Percentiles rank a stretch among this genome's conserved stretches.
Conservation (phyloP, 2,888 invertebrate genomes). For the Caradrina kadenii region DNA sequence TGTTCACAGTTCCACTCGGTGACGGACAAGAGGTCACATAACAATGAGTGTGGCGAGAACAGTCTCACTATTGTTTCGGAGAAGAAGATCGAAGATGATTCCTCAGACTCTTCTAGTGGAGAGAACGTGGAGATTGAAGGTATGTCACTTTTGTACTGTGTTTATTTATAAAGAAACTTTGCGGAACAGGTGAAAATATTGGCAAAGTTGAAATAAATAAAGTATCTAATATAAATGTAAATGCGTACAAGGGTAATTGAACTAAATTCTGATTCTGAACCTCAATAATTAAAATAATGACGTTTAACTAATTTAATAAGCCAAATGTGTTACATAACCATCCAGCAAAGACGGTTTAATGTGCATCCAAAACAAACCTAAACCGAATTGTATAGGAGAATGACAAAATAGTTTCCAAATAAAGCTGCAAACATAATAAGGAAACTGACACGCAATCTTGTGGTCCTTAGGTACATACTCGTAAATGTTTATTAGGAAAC, state of each 20-base stretch:
- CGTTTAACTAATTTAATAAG: too few relatives aligned
- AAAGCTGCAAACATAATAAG: not conserved
- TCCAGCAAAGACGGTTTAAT: too few relatives aligned
- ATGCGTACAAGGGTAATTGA: too few relatives aligned
- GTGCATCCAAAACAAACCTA: too few relatives aligned
- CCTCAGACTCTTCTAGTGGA: constrained; percentile 85
- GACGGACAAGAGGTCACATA: constrained; percentile 85
- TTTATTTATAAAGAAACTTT: not conserved
- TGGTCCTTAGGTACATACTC: not conserved
- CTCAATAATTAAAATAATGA: too few relatives aligned
- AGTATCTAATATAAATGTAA: not conserved
- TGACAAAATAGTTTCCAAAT: not conserved
- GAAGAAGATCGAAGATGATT: constrained; percentile 87
- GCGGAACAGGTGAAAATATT: not conserved
- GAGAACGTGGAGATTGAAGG: constrained; percentile 88
- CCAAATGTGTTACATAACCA: too few relatives aligned
- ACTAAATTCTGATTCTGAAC: too few relatives aligned
- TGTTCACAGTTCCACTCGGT: constrained; percentile 86
- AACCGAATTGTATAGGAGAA: too few relatives aligned
- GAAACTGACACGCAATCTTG: not conserved
- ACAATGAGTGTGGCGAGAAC: constrained; percentile 84
- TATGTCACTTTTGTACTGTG: constrained; percentile 52
- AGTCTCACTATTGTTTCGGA: constrained; percentile 86
- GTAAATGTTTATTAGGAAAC: not conserved
- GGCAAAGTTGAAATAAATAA: not conserved